Base-by-base conservation (phyloP, 2,113 vertebrate genomes). In the Pelvicachromis taeniatus region DNA sequence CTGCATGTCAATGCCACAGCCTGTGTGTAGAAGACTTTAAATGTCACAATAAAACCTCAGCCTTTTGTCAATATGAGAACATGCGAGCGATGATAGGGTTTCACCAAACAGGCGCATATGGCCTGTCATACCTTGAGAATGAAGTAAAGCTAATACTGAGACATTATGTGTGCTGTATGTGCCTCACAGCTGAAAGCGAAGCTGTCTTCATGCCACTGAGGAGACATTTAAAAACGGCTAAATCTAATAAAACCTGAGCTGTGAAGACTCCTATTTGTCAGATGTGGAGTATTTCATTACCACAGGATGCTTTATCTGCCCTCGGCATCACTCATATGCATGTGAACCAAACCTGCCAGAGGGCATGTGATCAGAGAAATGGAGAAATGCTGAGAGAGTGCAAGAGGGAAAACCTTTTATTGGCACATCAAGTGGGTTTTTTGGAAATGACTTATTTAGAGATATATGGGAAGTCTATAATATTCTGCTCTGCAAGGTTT, bases 241-340 rank as follows among this genome's bases (percentile, higher is more conserved):
- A 91, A 92, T 58, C 84, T 89, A 91, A 92, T 91, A 85, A 90
- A 65, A 81, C 16, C 35, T 50, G 75, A 82, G 83, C 77, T 77
- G 82, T 58, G 85, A 81, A 65, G 61, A 84, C 78, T 80, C 59
- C 77, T 73, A 84, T 93, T 88, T 80, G 78, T 94, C 87, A 90
- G 79, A 73, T 23, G 84, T 23, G 6, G 75, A 89, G 81, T 85
- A 88, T 93, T 93, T 93, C 84, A 94, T 93, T 91, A 92, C 80
- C 80, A 63, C 10, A 45, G 42, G 42, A 87, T 77, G 73, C 35
- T 87, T 85, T 87, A 87, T 90, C 83, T 75, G 85, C 80, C 73
- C 78, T 79, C 6, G 1, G 82, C 53, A 81, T 91, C 85, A 38
- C 54, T 90, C 82, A 92, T 86, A 83, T 29, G 21, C 81, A 79